These are phyloP conservation scores for Turdus rufiventris DNA, from an alignment of 2,113 vertebrate genomes.

Conservation along the genomic window DNA sequence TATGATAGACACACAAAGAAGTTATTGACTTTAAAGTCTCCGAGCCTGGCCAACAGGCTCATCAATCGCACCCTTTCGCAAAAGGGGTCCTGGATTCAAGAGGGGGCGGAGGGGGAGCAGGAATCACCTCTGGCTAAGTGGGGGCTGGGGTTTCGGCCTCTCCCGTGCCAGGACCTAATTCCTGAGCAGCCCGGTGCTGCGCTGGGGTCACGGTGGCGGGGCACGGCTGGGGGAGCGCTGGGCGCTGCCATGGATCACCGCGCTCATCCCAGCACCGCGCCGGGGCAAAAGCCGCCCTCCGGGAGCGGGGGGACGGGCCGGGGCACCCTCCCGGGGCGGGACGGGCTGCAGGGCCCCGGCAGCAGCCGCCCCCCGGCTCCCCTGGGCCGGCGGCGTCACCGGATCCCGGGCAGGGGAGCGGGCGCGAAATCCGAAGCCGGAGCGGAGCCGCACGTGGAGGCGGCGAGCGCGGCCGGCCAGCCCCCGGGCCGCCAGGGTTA, in stretches of 20 bases:
- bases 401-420: constrained; percentile 67
- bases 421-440: constrained; percentile 78
- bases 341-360: constrained; percentile 2
- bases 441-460: constrained; percentile 68
- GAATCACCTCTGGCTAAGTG: neutral
- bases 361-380: neutral
- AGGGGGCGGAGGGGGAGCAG: neutral
- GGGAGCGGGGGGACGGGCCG: neutral
- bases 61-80: neutral
- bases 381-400: constrained; percentile 64
- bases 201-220: neutral
- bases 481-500: constrained; percentile 34
- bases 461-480: neutral
- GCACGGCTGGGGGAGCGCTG: neutral
- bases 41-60: neutral
- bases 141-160: neutral
- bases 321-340: neutral
- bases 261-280: neutral
- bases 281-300: neutral
- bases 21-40: constrained; percentile 1
- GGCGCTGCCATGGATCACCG: neutral
- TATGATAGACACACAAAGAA: neutral
- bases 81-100: neutral
- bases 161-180: neutral
- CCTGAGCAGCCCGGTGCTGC: neutral